Percentiles rank a stretch among this genome's conserved stretches.
phyloP scores from a whole-genome alignment of 1,140 invertebrate species.

The Zaprionus tsacasi region DNA sequence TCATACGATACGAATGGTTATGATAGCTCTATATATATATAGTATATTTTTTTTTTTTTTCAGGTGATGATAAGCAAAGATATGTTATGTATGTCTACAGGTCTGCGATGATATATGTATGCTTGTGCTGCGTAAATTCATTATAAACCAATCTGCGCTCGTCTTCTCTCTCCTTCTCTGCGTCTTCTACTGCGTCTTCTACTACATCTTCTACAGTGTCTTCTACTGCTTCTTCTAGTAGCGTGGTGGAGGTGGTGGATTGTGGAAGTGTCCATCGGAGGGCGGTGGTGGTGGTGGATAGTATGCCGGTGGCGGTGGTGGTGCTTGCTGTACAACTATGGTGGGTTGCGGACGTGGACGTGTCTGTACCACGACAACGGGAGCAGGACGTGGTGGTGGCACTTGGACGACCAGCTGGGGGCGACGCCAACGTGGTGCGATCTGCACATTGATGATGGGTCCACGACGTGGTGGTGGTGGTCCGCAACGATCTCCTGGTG shows the following conservation, averaged over 20 bases:
- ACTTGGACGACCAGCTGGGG: constrained; percentile 66
- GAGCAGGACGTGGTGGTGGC: constrained; percentile 53
- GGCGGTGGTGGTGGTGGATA: constrained; percentile 43
- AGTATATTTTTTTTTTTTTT: background rate
- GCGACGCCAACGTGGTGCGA: constrained; percentile 71
- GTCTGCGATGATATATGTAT: background rate
- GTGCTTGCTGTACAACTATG: constrained; percentile 41
- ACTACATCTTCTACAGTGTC: no score
- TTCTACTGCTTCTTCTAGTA: constrained; percentile 23
- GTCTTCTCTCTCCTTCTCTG: background rate
- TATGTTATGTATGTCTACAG: constrained; percentile 13
- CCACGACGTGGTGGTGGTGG: constrained; percentile 58
- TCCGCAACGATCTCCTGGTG: constrained; percentile 64
- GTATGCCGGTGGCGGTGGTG: constrained; percentile 53
- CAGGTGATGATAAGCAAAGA: background rate
- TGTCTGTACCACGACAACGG: constrained; percentile 60
- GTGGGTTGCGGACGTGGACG: constrained; percentile 49
- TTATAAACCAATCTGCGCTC: background rate
- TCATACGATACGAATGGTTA: background rate
- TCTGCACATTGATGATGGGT: constrained; percentile 70
- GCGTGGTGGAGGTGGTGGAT: constrained; percentile 55
- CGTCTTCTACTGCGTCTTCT: background rate
- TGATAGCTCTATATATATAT: background rate
- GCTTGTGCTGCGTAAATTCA: constrained; percentile 37
- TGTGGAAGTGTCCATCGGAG: constrained; percentile 59